Conservation (phyloP, 2,888 invertebrate species). For the Tachystola acroxantha region DNA sequence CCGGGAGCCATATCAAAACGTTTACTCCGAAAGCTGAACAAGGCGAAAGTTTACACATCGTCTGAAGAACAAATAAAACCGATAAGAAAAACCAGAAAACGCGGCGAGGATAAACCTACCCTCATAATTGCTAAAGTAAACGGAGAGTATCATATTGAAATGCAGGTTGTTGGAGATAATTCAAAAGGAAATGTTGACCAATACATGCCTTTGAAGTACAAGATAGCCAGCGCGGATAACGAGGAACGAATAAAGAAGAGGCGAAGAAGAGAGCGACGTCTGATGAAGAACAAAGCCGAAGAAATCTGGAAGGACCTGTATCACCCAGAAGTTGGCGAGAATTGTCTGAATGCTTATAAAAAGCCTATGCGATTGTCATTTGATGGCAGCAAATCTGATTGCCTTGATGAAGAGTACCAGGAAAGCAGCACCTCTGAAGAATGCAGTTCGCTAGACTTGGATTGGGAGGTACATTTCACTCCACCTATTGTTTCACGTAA, state of each 20-base stretch:
- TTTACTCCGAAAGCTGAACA: constrained; percentile 43
- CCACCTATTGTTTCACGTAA: constrained; percentile 36
- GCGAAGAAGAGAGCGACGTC: constrained; percentile 26
- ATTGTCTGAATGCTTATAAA: constrained; percentile 44
- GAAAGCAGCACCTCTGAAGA: constrained; percentile 25
- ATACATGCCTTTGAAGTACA: constrained; percentile 48
- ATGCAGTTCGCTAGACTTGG: constrained; percentile 49
- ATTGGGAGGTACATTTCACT: constrained; percentile 65
- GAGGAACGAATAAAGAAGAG: constrained; percentile 34
- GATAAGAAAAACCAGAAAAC: constrained; percentile 39
- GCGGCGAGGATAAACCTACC: constrained; percentile 43
- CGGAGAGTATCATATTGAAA: constrained; percentile 53
- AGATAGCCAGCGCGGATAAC: constrained; percentile 42
- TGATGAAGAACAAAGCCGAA: constrained; percentile 32
- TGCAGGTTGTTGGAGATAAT: constrained; percentile 36
- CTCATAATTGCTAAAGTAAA: constrained; percentile 47
- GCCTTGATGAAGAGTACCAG: constrained; percentile 16
- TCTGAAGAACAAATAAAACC: constrained; percentile 23
- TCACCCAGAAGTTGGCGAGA: constrained; percentile 45
- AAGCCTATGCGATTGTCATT: constrained; percentile 36
- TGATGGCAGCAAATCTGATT: constrained; percentile 29
- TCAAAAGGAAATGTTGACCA: constrained; percentile 21
- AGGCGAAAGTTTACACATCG: constrained; percentile 33
- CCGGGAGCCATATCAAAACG: constrained; percentile 62
- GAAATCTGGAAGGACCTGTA: constrained; percentile 41